Evolutionary conservation across 2,888 invertebrate genomes (phyloP).

Genomic region (Leistus spinibarbis): DNA sequence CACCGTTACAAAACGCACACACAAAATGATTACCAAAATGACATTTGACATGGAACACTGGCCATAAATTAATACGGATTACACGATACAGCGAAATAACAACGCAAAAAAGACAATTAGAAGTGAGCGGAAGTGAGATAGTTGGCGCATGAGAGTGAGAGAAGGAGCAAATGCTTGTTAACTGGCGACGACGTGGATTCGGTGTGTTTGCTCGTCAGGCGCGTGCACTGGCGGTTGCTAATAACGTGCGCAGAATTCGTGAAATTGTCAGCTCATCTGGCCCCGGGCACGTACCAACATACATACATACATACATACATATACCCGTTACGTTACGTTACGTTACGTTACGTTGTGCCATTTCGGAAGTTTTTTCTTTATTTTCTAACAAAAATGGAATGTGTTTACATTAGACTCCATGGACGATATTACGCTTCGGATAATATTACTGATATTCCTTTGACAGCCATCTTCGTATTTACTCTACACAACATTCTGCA

Average conservation of each 20-base stretch:
- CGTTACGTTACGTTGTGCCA: too few species aligned
- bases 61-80: conserved; percentile 31
- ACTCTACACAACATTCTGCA: too few species aligned
- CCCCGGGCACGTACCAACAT: not conserved
- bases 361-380: not conserved
- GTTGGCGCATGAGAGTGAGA: not conserved
- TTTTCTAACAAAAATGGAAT: not conserved
- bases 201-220: not conserved
- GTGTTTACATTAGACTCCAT: not conserved
- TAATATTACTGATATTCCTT: not conserved
- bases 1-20: not conserved
- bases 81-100: not conserved
- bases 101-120: conserved; percentile 25
- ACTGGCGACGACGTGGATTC: not conserved
- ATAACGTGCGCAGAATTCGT: not conserved
- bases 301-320: too few species aligned
- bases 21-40: conserved; percentile 22
- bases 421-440: not conserved
- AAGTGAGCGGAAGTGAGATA: too few species aligned
- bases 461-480: too few species aligned
- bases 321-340: too few species aligned
- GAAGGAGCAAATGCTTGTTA: not conserved
- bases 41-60: conserved; percentile 30
- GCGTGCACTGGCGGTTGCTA: not conserved
- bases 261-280: conserved; percentile 2